phyloP scores from a whole-genome alignment of 2,797 vertebrate species.

The Pseudochromis fuscus region DNA sequence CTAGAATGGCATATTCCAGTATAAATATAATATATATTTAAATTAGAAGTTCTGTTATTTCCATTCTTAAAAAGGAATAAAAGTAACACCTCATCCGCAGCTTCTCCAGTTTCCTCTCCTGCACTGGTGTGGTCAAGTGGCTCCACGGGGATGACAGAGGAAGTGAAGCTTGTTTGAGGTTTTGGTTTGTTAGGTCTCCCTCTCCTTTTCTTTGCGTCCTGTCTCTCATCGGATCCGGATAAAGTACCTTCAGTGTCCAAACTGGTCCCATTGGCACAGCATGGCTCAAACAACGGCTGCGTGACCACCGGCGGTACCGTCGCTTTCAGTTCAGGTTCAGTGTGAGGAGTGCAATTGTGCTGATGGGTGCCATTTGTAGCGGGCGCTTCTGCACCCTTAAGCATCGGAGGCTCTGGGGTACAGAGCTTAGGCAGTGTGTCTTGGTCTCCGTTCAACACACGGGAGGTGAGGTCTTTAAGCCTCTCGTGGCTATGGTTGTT shows the following conservation, averaged over 20 bases:
- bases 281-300: conserved; percentile 88
- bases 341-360: conserved; percentile 85
- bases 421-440: conserved; percentile 87
- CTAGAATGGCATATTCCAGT: not conserved
- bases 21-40: no score
- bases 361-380: conserved; percentile 78
- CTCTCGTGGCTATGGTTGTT: conserved; percentile 89
- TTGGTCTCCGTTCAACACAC: conserved; percentile 94
- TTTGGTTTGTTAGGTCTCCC: conserved; percentile 88
- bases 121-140: conserved; percentile 17
- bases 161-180: conserved; percentile 77
- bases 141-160: conserved; percentile 34
- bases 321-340: conserved; percentile 90
- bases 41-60: not conserved
- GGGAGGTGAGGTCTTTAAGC: conserved; percentile 94
- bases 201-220: conserved; percentile 84
- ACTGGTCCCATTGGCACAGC: conserved; percentile 86
- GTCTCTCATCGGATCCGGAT: conserved; percentile 58
- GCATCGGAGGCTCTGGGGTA: conserved; percentile 84
- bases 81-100: conserved; percentile 69
- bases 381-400: conserved; percentile 88
- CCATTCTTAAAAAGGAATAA: not conserved
- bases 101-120: conserved; percentile 37
- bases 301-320: conserved; percentile 90
- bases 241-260: conserved; percentile 68